Evolutionary conservation across 2,888 invertebrate genomes (phyloP).

Genomic region (Aquatica leii): DNA sequence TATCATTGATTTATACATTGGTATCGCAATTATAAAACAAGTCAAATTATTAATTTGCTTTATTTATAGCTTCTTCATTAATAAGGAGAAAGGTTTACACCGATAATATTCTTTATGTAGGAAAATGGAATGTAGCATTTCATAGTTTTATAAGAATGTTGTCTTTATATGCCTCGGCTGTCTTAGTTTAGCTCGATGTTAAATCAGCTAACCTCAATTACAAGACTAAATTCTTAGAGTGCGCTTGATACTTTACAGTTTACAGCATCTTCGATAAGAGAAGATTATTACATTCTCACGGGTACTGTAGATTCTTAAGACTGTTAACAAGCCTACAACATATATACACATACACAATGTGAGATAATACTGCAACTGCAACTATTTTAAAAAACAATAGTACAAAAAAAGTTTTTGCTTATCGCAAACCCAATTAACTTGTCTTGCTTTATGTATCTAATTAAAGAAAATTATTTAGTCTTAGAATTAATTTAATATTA

Average conservation of each 20-base stretch:
- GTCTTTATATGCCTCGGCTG: conserved; percentile 28
- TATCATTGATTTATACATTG: no score
- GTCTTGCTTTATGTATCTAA: conserved; percentile 1
- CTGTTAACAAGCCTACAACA: conserved; percentile 28
- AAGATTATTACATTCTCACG: conserved; percentile 37
- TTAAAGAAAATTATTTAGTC: conserved; percentile 4
- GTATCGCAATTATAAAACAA: conserved; percentile 2
- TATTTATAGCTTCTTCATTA: not conserved
- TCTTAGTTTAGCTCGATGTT: conserved; percentile 25
- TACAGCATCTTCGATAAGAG: conserved; percentile 35
- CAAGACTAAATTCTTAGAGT: conserved; percentile 35
- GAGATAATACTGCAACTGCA: conserved; percentile 16
- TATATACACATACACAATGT: conserved; percentile 12
- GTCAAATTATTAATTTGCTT: conserved; percentile 1
- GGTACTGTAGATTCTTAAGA: conserved; percentile 30
- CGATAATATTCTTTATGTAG: conserved; percentile 28
- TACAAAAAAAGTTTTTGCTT: conserved; percentile 4
- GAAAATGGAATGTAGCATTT: conserved; percentile 17
- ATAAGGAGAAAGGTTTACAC: conserved; percentile 19
- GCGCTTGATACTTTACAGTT: conserved; percentile 34
- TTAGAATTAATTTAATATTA: not conserved
- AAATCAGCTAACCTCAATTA: conserved; percentile 37
- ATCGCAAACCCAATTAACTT: conserved; percentile 3
- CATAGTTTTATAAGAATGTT: conserved; percentile 26
- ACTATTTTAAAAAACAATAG: conserved; percentile 14